These are phyloP conservation scores for Carassius carassius DNA, from an alignment of 2,113 vertebrate species.

Conservation along the genomic window DNA sequence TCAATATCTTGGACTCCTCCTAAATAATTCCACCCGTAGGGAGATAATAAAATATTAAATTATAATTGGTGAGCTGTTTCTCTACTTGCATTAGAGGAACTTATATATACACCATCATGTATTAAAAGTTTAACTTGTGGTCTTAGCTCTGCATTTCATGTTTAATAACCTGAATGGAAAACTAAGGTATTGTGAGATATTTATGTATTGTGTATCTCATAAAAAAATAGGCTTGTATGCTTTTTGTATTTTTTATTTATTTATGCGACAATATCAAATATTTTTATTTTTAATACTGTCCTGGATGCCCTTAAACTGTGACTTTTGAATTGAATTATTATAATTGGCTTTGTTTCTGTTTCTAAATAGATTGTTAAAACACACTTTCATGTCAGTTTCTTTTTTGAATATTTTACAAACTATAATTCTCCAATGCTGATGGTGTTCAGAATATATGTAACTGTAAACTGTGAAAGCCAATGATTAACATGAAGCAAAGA, in stretches of 20 bases:
- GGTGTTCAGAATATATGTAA: too few relatives aligned
- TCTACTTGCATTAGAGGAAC: constrained; percentile 53
- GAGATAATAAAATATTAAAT: not conserved
- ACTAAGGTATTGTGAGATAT: constrained; percentile 4
- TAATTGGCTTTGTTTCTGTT: constrained; percentile 36
- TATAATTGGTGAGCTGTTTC: constrained; percentile 35
- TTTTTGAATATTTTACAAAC: too few relatives aligned
- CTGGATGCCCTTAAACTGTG: constrained; percentile 20
- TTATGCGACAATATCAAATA: not conserved
- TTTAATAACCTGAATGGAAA: constrained; percentile 29
- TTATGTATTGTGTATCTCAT: constrained; percentile 14
- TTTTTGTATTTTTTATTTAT: constrained; percentile 23
- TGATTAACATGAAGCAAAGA: too few relatives aligned
- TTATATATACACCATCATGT: constrained; percentile 11
- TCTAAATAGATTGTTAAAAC: constrained; percentile 21
- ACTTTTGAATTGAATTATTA: not conserved
- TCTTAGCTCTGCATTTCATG: constrained; percentile 42
- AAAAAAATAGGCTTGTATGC: not conserved
- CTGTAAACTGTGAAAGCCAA: too few relatives aligned
- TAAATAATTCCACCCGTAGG: constrained; percentile 20
- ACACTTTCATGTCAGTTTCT: too few relatives aligned
- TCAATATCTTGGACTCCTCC: not conserved
- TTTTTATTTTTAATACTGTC: constrained; percentile 13
- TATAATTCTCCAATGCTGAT: too few relatives aligned
- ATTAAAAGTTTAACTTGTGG: constrained; percentile 24